Evolutionary conservation across 92 coral and sea anemone genomes (phyloP).

Genomic region (Montipora capitata): DNA sequence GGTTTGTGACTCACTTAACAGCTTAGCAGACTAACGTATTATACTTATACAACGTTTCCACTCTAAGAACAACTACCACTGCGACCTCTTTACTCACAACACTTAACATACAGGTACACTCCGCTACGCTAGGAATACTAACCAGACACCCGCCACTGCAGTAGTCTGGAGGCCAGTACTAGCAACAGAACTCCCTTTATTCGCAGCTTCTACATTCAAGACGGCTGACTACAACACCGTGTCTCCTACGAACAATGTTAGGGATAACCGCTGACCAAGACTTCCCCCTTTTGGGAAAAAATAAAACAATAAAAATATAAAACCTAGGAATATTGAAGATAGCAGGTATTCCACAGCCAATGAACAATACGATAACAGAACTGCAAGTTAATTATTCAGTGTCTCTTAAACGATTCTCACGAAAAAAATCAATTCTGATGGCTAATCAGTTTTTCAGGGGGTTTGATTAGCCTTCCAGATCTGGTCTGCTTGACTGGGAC

Average conservation of each 20-base stretch:
- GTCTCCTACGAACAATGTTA: background rate
- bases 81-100: no score
- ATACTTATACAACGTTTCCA: no score
- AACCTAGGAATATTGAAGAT: background rate
- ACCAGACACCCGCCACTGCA: no score
- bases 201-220: conserved; percentile 2
- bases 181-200: background rate
- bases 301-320: background rate
- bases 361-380: background rate
- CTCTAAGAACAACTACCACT: no score
- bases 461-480: conserved; percentile 22
- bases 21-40: no score
- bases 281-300: background rate
- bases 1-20: no score
- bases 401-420: background rate
- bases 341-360: background rate
- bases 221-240: background rate
- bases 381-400: background rate
- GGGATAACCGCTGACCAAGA: background rate
- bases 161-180: background rate
- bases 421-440: background rate
- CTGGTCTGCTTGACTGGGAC: conserved; percentile 16
- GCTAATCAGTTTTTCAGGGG: conserved; percentile 9
- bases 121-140: no score
- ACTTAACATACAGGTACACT: no score